These are phyloP conservation scores for Drosophila ercepeae DNA, from an alignment of 1,140 invertebrate genomes.

Conservation along the genomic window DNA sequence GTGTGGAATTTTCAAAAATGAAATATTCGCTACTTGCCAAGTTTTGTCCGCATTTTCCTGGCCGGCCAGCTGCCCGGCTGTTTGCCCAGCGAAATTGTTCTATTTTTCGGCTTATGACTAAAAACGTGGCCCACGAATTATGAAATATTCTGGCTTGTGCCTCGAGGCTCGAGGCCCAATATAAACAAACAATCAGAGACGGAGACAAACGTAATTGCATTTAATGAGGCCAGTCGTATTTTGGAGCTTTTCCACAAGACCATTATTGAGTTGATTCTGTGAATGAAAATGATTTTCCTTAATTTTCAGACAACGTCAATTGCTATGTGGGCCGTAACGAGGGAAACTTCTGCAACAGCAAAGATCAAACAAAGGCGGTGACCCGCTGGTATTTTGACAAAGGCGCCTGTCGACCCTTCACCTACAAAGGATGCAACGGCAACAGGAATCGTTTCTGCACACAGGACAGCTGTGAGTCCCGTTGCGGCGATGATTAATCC, in stretches of 20 bases:
- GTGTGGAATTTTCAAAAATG: conserved; percentile 3
- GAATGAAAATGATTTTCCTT: not conserved
- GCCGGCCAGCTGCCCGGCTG: conserved; percentile 4
- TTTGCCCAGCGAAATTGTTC: conserved; percentile 22
- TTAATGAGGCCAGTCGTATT: conserved; percentile 38
- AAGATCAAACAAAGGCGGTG: conserved; percentile 64
- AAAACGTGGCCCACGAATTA: conserved; percentile 35
- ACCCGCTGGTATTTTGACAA: conserved; percentile 80
- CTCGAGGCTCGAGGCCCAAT: not conserved
- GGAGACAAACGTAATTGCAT: conserved; percentile 44
- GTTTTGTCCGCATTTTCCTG: conserved; percentile 7
- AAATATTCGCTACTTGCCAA: conserved; percentile 24
- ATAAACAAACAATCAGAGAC: conserved; percentile 23
- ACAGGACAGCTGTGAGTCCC: conserved; percentile 64
- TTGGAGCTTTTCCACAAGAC: conserved; percentile 15
- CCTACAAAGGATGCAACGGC: conserved; percentile 76
- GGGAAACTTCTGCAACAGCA: conserved; percentile 78
- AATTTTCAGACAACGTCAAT: conserved; percentile 71
- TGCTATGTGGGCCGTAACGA: conserved; percentile 78
- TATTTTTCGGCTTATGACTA: conserved; percentile 36
- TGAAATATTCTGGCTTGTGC: conserved; percentile 43
- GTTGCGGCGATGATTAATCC: conserved; percentile 59
- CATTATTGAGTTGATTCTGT: not conserved
- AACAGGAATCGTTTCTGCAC: conserved; percentile 79
- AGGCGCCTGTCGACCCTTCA: conserved; percentile 64